Evolutionary conservation across 2,113 vertebrate species (phyloP).

Genomic region (Pelecanoides urinatrix): DNA sequence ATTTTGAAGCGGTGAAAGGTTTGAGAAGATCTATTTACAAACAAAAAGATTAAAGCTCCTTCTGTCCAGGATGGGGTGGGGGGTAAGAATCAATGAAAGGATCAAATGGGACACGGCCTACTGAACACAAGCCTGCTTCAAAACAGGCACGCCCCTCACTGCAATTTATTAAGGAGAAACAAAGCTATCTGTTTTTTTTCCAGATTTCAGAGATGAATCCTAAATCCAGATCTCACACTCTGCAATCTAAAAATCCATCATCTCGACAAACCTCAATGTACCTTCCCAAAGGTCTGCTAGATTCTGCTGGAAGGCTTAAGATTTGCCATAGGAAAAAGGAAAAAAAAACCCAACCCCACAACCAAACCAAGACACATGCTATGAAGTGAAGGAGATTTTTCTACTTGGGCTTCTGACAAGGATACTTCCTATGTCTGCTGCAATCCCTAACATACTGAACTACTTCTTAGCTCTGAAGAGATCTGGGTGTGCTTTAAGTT

Average conservation of each 20-base stretch:
- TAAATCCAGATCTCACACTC: background rate
- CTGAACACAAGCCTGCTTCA: background rate
- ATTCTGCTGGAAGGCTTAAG: background rate
- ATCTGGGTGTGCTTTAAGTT: conserved; percentile 7
- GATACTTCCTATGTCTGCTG: conserved; percentile 12
- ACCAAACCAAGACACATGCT: background rate
- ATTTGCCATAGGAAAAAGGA: background rate
- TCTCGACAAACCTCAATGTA: background rate
- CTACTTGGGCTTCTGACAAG: background rate
- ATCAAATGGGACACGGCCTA: background rate
- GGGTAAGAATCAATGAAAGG: background rate
- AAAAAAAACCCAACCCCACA: background rate
- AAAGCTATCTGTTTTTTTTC: background rate
- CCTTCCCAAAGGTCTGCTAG: background rate
- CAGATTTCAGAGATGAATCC: background rate
- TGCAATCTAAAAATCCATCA: background rate
- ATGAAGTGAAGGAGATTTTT: conserved; percentile 41
- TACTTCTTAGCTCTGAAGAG: background rate
- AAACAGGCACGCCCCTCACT: background rate
- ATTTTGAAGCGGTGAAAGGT: background rate
- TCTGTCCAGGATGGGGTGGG: background rate
- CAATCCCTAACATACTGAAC: conserved; percentile 8
- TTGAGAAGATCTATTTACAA: conserved; percentile 4
- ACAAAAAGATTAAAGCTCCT: background rate
- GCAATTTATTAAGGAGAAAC: background rate